Evolutionary conservation across 2,888 invertebrate species (phyloP).

Genomic region (Lumbricus terrestris): DNA sequence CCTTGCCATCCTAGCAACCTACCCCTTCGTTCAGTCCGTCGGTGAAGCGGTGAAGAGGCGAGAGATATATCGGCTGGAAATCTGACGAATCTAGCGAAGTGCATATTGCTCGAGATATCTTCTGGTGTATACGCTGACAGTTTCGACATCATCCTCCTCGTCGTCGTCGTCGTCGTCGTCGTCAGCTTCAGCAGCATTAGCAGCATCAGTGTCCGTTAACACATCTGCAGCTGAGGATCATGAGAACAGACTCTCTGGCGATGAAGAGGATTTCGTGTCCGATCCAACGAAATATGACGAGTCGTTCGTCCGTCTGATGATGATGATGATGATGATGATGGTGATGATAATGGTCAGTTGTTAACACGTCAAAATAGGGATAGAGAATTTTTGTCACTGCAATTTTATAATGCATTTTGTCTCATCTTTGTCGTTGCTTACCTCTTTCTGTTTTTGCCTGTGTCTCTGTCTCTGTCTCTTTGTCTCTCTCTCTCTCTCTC

Average conservation of each 20-base stretch:
- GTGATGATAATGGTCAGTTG: neutral
- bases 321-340: no score
- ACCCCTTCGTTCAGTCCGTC: no score
- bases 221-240: neutral
- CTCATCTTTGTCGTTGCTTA: neutral
- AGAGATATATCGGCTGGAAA: neutral
- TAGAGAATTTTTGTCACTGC: neutral
- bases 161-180: constrained; percentile 8
- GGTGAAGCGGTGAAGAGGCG: neutral
- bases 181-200: constrained; percentile 7
- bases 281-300: neutral
- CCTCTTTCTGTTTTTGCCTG: neutral
- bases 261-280: neutral
- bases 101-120: neutral
- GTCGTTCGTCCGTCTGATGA: neutral
- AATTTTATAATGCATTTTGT: neutral
- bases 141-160: neutral
- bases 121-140: neutral
- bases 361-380: neutral
- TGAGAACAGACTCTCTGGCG: no score
- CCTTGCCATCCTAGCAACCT: no score
- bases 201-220: neutral
- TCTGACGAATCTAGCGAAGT: neutral
- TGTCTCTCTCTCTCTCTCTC: neutral
- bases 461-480: no score